Evolutionary conservation across 1,140 invertebrate genomes (phyloP).

Genomic region (Ostrea denselamellosa): DNA sequence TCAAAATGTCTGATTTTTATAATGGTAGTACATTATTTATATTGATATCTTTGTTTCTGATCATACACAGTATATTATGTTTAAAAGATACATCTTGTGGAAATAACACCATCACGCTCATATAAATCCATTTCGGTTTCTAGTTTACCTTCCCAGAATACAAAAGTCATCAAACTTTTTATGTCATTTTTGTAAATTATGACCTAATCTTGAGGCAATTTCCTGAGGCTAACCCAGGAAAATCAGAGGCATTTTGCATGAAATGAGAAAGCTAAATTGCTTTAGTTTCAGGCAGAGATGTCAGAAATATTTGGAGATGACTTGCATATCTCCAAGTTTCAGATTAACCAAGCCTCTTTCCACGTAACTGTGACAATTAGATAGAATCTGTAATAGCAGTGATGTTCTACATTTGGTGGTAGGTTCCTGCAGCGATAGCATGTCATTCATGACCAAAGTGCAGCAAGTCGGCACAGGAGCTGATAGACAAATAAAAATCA

Average conservation of each 20-base stretch:
- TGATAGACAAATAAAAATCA: constrained; percentile 22
- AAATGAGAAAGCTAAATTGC: background rate
- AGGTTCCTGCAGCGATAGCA: background rate
- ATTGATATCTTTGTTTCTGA: too few relatives aligned
- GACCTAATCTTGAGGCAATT: background rate
- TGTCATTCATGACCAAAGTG: constrained; percentile 3
- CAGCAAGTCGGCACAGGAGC: background rate
- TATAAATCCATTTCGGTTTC: too few relatives aligned
- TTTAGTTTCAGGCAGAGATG: background rate
- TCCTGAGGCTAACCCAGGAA: background rate
- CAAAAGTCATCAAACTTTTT: background rate
- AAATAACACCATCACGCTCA: too few relatives aligned
- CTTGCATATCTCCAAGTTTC: background rate
- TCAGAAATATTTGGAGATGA: background rate
- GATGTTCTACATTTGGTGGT: background rate
- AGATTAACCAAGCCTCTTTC: background rate
- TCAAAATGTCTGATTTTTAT: too few relatives aligned
- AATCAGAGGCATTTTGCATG: constrained; percentile 22
- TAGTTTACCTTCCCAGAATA: too few relatives aligned
- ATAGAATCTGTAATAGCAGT: background rate
- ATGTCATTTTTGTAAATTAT: constrained; percentile 26
- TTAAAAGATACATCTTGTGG: too few relatives aligned
- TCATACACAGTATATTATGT: too few relatives aligned
- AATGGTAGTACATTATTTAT: too few relatives aligned
- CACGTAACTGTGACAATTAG: background rate